Evolutionary conservation across 2,113 vertebrate species (phyloP).

Genomic region (Labeo catla): DNA sequence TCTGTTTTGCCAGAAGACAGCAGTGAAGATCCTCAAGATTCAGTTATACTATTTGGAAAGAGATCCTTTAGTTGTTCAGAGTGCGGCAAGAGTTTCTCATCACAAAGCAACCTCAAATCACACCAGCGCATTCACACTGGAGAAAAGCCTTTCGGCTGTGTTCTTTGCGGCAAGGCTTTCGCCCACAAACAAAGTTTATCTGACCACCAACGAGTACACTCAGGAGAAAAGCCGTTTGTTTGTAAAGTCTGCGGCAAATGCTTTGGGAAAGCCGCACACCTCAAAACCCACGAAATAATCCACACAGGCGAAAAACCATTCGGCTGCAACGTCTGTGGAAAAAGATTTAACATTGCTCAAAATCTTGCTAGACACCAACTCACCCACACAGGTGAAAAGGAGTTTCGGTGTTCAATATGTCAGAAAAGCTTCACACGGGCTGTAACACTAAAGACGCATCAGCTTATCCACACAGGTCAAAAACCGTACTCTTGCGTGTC

Average conservation of each 20-base stretch:
- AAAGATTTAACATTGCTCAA: conserved; percentile 73
- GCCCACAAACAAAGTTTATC: conserved; percentile 67
- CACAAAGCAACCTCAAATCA: conserved; percentile 63
- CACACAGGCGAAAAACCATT: conserved; percentile 72
- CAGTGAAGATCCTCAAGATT: conserved; percentile 14
- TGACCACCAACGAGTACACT: conserved; percentile 67
- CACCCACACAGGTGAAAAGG: conserved; percentile 68
- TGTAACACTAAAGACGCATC: conserved; percentile 70
- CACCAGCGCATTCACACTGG: conserved; percentile 66
- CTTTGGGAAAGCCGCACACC: conserved; percentile 71
- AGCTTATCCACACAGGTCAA: conserved; percentile 75
- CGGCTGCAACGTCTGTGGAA: conserved; percentile 70
- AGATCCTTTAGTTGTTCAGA: conserved; percentile 60
- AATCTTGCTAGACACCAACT: conserved; percentile 72
- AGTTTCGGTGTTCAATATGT: conserved; percentile 67
- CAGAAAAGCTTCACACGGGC: conserved; percentile 75
- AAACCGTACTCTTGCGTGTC: conserved; percentile 69
- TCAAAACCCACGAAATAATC: conserved; percentile 70
- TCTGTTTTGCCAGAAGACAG: conserved; percentile 17
- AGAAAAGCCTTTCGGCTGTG: conserved; percentile 68
- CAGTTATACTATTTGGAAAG: conserved; percentile 36
- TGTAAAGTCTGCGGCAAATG: conserved; percentile 70
- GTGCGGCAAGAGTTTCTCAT: conserved; percentile 70
- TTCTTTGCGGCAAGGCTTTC: conserved; percentile 66
- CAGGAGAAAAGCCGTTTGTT: conserved; percentile 62